Evolutionary conservation across 2,797 vertebrate genomes (phyloP).

Genomic region (Alca torda): DNA sequence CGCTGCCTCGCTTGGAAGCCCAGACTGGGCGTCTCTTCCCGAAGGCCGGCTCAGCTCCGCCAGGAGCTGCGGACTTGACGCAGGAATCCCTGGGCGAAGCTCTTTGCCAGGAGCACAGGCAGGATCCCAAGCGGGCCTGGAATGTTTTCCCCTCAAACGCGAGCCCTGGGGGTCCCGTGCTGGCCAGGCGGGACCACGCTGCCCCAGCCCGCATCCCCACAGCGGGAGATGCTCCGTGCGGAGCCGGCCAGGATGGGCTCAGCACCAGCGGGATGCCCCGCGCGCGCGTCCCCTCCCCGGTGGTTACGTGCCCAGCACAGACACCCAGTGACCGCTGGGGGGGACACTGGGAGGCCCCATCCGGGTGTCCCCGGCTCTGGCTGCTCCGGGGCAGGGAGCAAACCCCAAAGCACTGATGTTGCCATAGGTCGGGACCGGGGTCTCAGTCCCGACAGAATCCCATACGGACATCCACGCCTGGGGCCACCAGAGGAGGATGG

Average conservation of each 20-base stretch:
- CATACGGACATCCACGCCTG: accelerated
- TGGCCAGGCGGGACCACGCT: neutral
- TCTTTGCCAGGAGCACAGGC: neutral
- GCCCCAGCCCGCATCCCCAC: neutral
- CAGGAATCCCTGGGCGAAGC: neutral
- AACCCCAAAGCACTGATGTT: neutral
- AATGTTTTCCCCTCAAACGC: neutral
- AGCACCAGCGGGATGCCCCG: neutral
- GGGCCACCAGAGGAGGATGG: neutral
- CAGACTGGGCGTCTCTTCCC: neutral
- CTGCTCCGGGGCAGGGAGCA: neutral
- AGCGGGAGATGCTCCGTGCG: neutral
- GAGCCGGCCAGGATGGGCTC: neutral
- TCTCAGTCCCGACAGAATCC: neutral
- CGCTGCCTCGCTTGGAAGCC: neutral
- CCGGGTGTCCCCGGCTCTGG: neutral
- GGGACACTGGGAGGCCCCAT: neutral
- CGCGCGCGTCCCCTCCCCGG: accelerated
- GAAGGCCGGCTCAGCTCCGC: neutral
- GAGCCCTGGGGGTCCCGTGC: neutral
- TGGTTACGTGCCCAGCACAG: neutral
- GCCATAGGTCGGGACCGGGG: accelerated
- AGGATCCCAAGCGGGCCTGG: neutral
- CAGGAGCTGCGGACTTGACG: neutral
- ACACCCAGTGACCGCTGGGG: neutral